Percentiles rank a stretch among this genome's conserved stretches.
These are phyloP conservation scores for Graphium colonna DNA, from an alignment of 2,888 invertebrate species.

Conservation along the genomic window DNA sequence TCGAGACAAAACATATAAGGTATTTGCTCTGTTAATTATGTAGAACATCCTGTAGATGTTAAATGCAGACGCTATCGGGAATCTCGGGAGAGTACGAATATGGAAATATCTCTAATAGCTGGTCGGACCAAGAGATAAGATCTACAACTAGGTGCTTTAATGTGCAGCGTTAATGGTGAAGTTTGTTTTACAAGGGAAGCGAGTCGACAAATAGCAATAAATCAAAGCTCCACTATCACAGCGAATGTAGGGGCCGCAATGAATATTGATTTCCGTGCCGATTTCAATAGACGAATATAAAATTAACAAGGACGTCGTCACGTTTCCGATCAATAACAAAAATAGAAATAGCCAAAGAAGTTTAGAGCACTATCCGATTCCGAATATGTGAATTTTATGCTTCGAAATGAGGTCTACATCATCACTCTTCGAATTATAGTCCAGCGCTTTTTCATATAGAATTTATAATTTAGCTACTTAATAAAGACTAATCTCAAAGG, in stretches of 20 bases:
- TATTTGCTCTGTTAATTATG: neutral
- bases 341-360: neutral
- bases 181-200: constrained; percentile 26
- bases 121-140: constrained; percentile 14
- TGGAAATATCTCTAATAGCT: constrained; percentile 8
- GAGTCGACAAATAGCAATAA: constrained; percentile 49
- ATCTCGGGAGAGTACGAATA: neutral
- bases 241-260: constrained; percentile 45
- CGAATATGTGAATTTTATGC: too few species aligned
- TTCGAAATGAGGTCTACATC: too few species aligned
- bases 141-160: constrained; percentile 31
- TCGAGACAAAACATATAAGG: neutral
- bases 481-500: too few species aligned
- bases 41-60: neutral
- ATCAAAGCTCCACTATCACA: constrained; percentile 56
- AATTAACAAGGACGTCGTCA: constrained; percentile 31
- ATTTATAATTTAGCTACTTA: too few species aligned
- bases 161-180: constrained; percentile 31
- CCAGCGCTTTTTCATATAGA: too few species aligned
- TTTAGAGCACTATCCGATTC: too few species aligned
- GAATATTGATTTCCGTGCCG: constrained; percentile 63
- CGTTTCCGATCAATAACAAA: constrained; percentile 7
- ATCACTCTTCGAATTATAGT: too few species aligned
- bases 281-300: constrained; percentile 49
- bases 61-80: neutral